phyloP scores from a whole-genome alignment of 1,140 invertebrate species.

The Doryteuthis pealeii region DNA sequence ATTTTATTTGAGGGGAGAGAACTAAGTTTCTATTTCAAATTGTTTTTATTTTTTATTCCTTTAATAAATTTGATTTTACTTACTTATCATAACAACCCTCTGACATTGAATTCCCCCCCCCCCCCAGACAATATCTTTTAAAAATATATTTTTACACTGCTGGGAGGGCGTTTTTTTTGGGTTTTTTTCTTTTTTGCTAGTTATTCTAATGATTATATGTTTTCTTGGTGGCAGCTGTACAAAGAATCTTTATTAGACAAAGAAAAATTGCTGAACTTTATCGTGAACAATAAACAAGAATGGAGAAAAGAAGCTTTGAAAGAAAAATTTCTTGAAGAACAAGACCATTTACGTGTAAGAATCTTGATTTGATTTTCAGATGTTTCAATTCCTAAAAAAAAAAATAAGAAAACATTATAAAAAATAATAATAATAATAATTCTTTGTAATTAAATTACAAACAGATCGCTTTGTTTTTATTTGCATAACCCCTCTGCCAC shows the following conservation, averaged over 20 bases:
- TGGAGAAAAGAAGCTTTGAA: conserved; percentile 40
- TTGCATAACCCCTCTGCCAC: too few species aligned
- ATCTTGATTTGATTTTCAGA: background rate
- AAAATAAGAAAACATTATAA: background rate
- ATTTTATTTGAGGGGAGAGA: too few species aligned
- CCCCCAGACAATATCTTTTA: too few species aligned
- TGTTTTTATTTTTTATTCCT: too few species aligned
- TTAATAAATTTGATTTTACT: too few species aligned
- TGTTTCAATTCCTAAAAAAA: background rate
- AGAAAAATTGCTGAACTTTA: conserved; percentile 2
- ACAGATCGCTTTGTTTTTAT: background rate
- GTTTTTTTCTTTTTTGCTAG: too few species aligned
- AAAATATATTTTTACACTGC: too few species aligned
- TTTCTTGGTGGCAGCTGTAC: background rate
- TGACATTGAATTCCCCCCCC: too few species aligned
- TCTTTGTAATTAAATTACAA: background rate
- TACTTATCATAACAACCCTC: too few species aligned
- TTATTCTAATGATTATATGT: too few species aligned
- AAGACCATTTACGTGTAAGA: conserved; percentile 51
- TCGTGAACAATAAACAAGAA: conserved; percentile 18
- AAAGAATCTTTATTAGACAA: background rate
- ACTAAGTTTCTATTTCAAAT: too few species aligned
- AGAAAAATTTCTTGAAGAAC: conserved; percentile 49
- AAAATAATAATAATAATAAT: background rate
- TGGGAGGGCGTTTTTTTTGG: too few species aligned